Conservation (phyloP, 2,113 vertebrate genomes). For the Laticauda laticaudata region DNA sequence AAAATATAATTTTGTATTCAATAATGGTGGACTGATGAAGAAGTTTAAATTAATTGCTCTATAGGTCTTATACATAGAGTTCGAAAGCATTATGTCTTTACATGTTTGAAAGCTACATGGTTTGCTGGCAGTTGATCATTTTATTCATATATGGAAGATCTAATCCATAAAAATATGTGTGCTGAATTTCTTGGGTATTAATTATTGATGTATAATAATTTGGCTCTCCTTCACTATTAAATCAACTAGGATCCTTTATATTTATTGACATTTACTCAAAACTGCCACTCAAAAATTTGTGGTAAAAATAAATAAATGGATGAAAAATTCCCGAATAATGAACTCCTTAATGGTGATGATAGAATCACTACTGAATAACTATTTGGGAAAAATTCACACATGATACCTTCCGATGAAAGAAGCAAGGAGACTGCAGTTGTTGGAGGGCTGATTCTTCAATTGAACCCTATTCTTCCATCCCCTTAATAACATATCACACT, state of each 20-base stretch:
- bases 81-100: neutral
- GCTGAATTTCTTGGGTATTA: neutral
- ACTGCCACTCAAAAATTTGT: neutral
- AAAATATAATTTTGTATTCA: neutral
- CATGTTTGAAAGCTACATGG: neutral
- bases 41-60: neutral
- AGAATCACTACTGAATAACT: neutral
- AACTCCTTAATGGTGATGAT: neutral
- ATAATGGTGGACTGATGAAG: neutral
- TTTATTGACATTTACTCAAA: conserved; percentile 2
- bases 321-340: neutral
- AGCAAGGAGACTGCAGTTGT: neutral
- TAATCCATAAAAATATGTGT: conserved; percentile 6
- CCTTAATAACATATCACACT: neutral
- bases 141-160: neutral
- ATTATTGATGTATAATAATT: neutral
- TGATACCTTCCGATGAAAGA: neutral
- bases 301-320: neutral
- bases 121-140: neutral
- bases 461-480: neutral
- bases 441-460: neutral
- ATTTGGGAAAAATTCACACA: neutral
- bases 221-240: conserved; percentile 25
- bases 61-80: neutral
- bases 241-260: conserved; percentile 21